These are phyloP conservation scores for Ophioninae sp. DNA, from an alignment of 2,888 invertebrate genomes.

Conservation along the genomic window DNA sequence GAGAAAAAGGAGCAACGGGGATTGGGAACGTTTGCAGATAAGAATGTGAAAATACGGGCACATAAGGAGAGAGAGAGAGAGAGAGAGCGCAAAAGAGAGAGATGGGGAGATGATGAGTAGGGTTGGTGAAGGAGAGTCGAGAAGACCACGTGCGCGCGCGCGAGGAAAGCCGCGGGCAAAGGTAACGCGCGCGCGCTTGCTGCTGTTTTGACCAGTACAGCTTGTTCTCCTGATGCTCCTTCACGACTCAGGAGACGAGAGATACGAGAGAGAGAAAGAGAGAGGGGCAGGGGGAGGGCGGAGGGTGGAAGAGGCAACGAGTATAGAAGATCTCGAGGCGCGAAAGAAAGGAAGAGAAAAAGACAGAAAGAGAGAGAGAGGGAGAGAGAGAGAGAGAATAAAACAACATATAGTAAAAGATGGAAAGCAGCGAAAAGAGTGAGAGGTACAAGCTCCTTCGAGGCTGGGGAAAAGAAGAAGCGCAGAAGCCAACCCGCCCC, in stretches of 20 bases:
- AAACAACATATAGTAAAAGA: slow-evolving; percentile 35
- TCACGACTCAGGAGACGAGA: slow-evolving; percentile 49
- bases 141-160: slow-evolving; percentile 52
- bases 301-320: slow-evolving; percentile 37
- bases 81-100: not conserved
- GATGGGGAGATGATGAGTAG: slow-evolving; percentile 25
- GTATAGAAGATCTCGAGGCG: slow-evolving; percentile 20
- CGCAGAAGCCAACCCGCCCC: slow-evolving; percentile 77
- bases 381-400: slow-evolving; percentile 30
- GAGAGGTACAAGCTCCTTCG: slow-evolving; percentile 38
- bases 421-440: slow-evolving; percentile 55
- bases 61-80: slow-evolving; percentile 1
- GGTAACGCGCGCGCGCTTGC: slow-evolving; percentile 55
- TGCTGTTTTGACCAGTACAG: slow-evolving; percentile 53
- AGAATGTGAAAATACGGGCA: slow-evolving; percentile 22
- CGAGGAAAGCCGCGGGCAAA: slow-evolving; percentile 57
- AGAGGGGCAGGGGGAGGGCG: slow-evolving; percentile 14
- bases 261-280: slow-evolving; percentile 25
- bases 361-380: slow-evolving; percentile 9
- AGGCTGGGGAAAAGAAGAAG: slow-evolving; percentile 68
- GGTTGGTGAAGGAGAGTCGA: slow-evolving; percentile 31
- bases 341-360: slow-evolving; percentile 31
- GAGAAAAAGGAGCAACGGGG: not conserved
- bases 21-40: slow-evolving; percentile 20
- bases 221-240: slow-evolving; percentile 44